Evolutionary conservation across 2,888 invertebrate genomes (phyloP), one percentile per base, ranked within the genome.

Genomic region (Electrophaes corylata): DNA sequence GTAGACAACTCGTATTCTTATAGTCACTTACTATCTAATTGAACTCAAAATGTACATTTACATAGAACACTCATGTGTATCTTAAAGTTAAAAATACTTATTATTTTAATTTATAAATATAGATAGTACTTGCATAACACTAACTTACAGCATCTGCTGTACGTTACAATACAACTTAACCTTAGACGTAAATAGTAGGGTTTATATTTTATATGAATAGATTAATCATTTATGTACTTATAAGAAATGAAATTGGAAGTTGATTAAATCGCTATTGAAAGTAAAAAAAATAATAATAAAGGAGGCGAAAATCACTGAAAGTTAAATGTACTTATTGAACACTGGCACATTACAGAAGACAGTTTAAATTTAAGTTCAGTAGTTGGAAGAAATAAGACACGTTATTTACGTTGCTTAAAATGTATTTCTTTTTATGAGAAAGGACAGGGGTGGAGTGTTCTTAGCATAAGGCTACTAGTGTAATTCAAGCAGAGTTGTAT

Each of bases 21-120:
- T 53, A 74, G 76, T 66, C 66, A 66, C 83, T 86, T 88, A 84
- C 68, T 57, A 71, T 71, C 78, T 87, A 85, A 73, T 83, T 83
- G 79, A 88, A 88, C 86, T 86, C 83, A 88, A 86, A 82, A 86
- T 88, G 77, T 88, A 88, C 87, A 89, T 83, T 87, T 85, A 85
- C 79, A 83, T 81, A 84, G 81, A 88, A 88, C 87, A 88, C 86
- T 81, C 81, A 76, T 79, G 84, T 85, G 85, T 84, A 82, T 69
- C 81, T 81, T 83, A 84, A 67, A 73, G 69, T 83, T 84, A 78
- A 80, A 79, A 88, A 87, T 86, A 88, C 87, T 87, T 86, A 86
- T 75, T 68, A 72, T 73, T 81, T 79, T 81, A 84, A 49, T 78
- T 86, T 83, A 89, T 89, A 89, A 89, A 90, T 88, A 90, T 89